These are phyloP conservation scores for Cyclopterus lumpus DNA, from an alignment of 2,797 vertebrate genomes.

Conservation along the genomic window DNA sequence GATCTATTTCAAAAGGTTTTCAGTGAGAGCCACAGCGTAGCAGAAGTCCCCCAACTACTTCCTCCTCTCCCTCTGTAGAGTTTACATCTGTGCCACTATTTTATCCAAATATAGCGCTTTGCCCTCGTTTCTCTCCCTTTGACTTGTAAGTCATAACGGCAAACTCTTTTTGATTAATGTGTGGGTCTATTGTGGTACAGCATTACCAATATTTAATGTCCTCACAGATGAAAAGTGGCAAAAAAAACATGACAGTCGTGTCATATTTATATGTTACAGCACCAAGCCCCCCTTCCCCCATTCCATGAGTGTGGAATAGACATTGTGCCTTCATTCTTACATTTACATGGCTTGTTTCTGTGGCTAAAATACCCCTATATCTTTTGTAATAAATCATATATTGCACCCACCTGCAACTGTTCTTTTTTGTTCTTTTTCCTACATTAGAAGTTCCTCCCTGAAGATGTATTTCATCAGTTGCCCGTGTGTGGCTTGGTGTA, in stretches of 20 bases:
- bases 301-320: background rate
- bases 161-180: background rate
- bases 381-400: background rate
- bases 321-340: background rate
- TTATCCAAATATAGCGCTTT: background rate
- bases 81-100: background rate
- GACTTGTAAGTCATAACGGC: background rate
- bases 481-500: background rate
- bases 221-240: background rate
- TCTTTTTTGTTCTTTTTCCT: background rate
- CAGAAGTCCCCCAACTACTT: background rate
- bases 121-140: background rate
- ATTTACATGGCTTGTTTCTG: background rate
- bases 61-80: background rate
- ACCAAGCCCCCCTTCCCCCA: background rate
- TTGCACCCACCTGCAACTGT: background rate
- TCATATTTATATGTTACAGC: background rate
- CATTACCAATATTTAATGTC: background rate
- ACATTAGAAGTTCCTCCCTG: background rate
- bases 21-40: background rate
- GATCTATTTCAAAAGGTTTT: background rate
- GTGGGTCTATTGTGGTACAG: background rate
- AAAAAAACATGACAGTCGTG: background rate
- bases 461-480: slow-evolving; percentile 6
- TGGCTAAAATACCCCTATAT: background rate